Evolutionary conservation across 2,113 vertebrate species (phyloP), one percentile per base, ranked within the genome.

Genomic region (Dasypus novemcinctus): DNA sequence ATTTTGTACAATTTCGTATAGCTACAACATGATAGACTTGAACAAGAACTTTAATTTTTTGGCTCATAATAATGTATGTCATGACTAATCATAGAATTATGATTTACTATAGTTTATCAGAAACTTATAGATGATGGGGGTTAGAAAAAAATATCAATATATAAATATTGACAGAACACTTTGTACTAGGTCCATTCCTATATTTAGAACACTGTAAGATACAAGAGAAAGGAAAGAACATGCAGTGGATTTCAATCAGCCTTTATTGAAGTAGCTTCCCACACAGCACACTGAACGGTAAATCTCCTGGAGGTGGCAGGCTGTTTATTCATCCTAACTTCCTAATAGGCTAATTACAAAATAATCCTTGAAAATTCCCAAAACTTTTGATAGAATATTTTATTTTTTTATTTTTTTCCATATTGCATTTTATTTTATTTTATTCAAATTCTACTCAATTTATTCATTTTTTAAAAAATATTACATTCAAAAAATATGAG

Each of bases 251-350:
- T n/a, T 84, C 33, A 21, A 7, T 3, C 88, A 7, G 0, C 4
- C 63, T 23, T 78, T 25, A 3, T 14, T 46, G 41, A 57, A 20
- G 29, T 74, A 41, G 68, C 29, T 36, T 4, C 7, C 41, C 14
- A 23, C 8, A 46, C 0, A 41, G 23, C 3, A 20, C 20, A 41
- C 20, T 0, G 6, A 63, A 31, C 13, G 1, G 33, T 33, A 31
- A 43, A 64, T 79, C 92, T 66, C 8, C 4, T 68, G 38, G 9
- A 79, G 27, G 29, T 33, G 17, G 20, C 10, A n/a, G 17, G 15
- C 17, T 63, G 29, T 46, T 57, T 54, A 78, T 43, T 76, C 3
- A 2, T 20, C 25, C 18, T 86, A 43, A 68, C 31, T 71, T 89
- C 33, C 57, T 31, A 2, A 36, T 71, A 64, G 38, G 13, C 8